Base-by-base conservation (phyloP, 2,888 invertebrate genomes). In the Galerucella nymphaeae region DNA sequence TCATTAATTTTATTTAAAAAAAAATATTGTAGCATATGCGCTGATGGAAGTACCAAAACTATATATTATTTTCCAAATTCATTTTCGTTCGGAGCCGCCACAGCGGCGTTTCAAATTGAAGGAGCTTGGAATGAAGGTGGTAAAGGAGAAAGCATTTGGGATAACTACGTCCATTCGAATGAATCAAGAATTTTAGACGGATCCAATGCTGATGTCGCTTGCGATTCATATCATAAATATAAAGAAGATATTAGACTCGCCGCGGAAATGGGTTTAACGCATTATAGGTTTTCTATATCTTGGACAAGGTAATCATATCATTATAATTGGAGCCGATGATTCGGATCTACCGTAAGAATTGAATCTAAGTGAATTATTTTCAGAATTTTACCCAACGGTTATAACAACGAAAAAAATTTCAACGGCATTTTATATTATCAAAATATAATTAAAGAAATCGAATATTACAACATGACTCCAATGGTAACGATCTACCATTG, bases 211-310 rank as follows among this genome's bases (percentile, higher is more conserved):
- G 91, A 93, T 80, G 85, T 91, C 0, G 90, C 92, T 0, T 90
- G 90, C 67, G 91, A 93, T 82, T 91, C 92, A 20, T 93, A 92
- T 83, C 90, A 92, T 83, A 88, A 86, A 78, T 90, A 89, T 83
- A 87, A 87, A 79, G 89, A 90, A 48, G 93, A 94, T 78, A 89
- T 92, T 0, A 80, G 84, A 41, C 82, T 91, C 59, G 80, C 93
- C 70, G 88, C 87, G 68, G 82, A 88, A 20, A 83, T 93, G 1
- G 91, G 91, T 0, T 88, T 90, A 2, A 79, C 85, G 65, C 88
- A 87, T 81, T 91, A 91, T 83, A 86, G 91, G 70, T 76, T 79
- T 71, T 78, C 78, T 2, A 57, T 81, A 62, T 79, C 83, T 9
- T 81, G 81, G 81, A 67, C 79, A 8, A 71, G 71, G 71, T 71